Base-by-base conservation (phyloP, 30 jellyfish, hydroid and myxozoan species). In the Mastigias papua region DNA sequence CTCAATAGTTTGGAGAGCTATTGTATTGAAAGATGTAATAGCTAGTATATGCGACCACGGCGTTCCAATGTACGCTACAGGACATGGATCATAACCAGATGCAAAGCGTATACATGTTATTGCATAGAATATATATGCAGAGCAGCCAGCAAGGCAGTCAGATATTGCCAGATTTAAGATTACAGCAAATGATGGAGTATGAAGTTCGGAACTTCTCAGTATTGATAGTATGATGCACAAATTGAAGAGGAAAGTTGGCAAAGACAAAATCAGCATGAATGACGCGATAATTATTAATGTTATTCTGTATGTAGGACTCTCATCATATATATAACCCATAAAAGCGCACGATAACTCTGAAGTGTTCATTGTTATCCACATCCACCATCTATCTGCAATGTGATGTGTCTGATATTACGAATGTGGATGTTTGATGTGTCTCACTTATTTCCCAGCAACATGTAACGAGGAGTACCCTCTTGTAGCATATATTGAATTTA, bases 121-220 rank as follows among this genome's bases (percentile, higher is more conserved):
- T 10, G 94, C 81, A 73, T 85, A 85, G 83, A 35, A 85, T 1
- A 75, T 13, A 54, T 51, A 85, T 15, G 83, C 81, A 1, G 76
- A 22, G 30, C 82, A 57, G 22, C 94, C 94, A 10, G 83, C 48
- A 48, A 85, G 76, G 73, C 71, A 84, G 34, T 84, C 93, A 2
- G 93, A 50, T 16, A 84, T 67, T 0, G 93, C 93, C 22, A 84
- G 86, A 60, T 84, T 84, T 23, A 34, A 69, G 22, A 84, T 84
- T 19, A 84, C 58, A 20, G 60, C 35, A 32, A 35, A 84, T n/a
- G 93, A 71, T 21, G 93, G 93, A 1, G 93, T 69, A 29, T 70
- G 83, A 57, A 84, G 54, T 61, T 84, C 93, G 4, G 75, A 75
- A 48, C 60, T 84, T 48, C 64, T 29, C 2, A 54, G 26, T 28